Base-by-base conservation (phyloP, 2,888 invertebrate genomes). In the Eupithecia abbreviata region DNA sequence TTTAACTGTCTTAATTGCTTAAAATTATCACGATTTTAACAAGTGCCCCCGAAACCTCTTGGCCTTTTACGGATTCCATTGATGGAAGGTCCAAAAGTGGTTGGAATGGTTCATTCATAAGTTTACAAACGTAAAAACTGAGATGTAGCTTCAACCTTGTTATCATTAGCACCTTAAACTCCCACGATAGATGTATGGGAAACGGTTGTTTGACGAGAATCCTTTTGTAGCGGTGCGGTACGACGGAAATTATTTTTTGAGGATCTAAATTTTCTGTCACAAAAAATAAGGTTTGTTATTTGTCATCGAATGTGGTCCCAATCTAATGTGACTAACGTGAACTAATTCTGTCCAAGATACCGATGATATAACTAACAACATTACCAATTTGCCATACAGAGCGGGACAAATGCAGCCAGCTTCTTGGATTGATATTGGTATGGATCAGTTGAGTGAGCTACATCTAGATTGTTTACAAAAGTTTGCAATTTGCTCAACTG, bases 121-220 rank as follows among this genome's bases (percentile, higher is more conserved):
- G 68, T 82, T 82, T 80, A 67, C 80, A 83, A 83, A 15, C 51
- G 77, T 85, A 82, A 82, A 82, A 85, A 82, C 78, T 73, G 73
- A 76, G 77, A 77, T 79, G 74, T 77, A 80, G 81, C 80, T 81
- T 82, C 80, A 87, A 88, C 89, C 91, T 92, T 90, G 89, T 92
- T 92, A 90, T 90, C 88, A 91, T 94, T 94, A 94, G 87, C 93
- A 93, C 93, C 92, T 94, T 87, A 73, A 84, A 88, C 91, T 93
- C 94, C 93, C 94, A 94, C 93, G 92, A 83, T 88, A 87, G 90
- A 91, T 71, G 87, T 89, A 90, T 92, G 91, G 90, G 91, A 92
- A 92, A 90, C 81, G 77, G 85, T 80, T 88, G 85, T 90, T 91
- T 90, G 89, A 87, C 81, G 82, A 43, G 55, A 18, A 69, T 82